These are phyloP conservation scores for Melitaea cinxia DNA, from an alignment of 1,140 invertebrate species.

Conservation along the genomic window DNA sequence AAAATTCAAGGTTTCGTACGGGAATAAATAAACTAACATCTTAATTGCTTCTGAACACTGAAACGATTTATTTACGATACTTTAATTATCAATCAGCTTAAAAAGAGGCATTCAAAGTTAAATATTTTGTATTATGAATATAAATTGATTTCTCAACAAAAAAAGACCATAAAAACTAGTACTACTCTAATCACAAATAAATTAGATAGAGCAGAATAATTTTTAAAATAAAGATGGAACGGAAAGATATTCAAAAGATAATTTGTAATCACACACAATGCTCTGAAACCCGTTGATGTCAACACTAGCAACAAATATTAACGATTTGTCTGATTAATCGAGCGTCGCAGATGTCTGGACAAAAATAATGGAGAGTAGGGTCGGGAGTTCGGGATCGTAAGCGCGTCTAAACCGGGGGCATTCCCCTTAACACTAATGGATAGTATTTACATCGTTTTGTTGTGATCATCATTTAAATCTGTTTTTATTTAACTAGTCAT, in stretches of 20 bases:
- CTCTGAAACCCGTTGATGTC: not conserved
- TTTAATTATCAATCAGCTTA: too few species aligned
- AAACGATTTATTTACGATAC: too few species aligned
- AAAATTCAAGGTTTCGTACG: too few species aligned
- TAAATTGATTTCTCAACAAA: too few species aligned
- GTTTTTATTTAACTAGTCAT: not conserved
- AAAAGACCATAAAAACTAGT: too few species aligned
- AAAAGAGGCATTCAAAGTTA: too few species aligned
- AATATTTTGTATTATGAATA: too few species aligned
- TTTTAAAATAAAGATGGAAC: not conserved
- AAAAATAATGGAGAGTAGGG: conserved; percentile 50
- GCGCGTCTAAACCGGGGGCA: conserved; percentile 38
- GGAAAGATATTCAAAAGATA: not conserved
- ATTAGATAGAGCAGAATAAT: too few species aligned
- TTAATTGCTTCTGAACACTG: too few species aligned
- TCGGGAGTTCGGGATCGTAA: conserved; percentile 41
- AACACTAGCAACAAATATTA: conserved; percentile 25
- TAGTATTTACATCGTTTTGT: conserved; percentile 22
- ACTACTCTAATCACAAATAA: too few species aligned
- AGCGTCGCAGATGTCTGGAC: conserved; percentile 52
- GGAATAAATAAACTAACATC: too few species aligned
- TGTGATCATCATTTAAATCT: conserved; percentile 20
- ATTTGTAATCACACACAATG: not conserved
- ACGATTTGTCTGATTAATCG: conserved; percentile 53
- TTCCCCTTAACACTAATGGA: conserved; percentile 33